These are phyloP conservation scores for Calcarius lapponicus DNA, from an alignment of 2,797 vertebrate genomes.

Conservation along the genomic window DNA sequence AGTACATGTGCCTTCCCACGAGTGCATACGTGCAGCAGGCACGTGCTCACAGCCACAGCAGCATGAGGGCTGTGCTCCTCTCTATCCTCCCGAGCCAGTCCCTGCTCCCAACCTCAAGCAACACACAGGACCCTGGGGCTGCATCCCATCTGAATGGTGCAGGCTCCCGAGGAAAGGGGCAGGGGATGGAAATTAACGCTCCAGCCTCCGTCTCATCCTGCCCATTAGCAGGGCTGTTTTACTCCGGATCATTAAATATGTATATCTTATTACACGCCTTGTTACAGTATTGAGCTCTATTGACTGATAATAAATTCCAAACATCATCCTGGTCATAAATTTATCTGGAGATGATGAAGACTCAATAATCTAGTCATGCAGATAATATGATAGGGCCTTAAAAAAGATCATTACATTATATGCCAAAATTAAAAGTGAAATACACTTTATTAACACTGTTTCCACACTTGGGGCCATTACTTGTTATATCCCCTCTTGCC, in stretches of 20 bases:
- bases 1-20: not conserved
- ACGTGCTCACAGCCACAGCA: not conserved
- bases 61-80: not conserved
- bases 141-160: not conserved
- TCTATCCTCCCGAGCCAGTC: not conserved
- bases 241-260: slow-evolving; percentile 99
- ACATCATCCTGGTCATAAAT: slow-evolving; percentile 84
- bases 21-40: accelerated
- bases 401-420: slow-evolving; percentile 89
- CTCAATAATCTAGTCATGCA: slow-evolving; percentile 89
- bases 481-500: slow-evolving; percentile 54
- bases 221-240: slow-evolving; percentile 85
- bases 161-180: not conserved
- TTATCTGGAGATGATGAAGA: slow-evolving; percentile 89
- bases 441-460: slow-evolving; percentile 82
- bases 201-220: slow-evolving; percentile 65
- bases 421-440: slow-evolving; percentile 89
- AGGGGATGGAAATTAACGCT: slow-evolving; percentile 63
- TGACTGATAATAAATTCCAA: slow-evolving; percentile 96
- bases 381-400: slow-evolving; percentile 86
- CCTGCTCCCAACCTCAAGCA: not conserved
- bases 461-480: slow-evolving; percentile 72
- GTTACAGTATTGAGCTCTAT: slow-evolving; percentile 88
- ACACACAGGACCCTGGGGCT: accelerated
- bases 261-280: slow-evolving; percentile 98